These are phyloP conservation scores for Myotis brandtii DNA, from an alignment of 2,113 vertebrate genomes.

Conservation along the genomic window DNA sequence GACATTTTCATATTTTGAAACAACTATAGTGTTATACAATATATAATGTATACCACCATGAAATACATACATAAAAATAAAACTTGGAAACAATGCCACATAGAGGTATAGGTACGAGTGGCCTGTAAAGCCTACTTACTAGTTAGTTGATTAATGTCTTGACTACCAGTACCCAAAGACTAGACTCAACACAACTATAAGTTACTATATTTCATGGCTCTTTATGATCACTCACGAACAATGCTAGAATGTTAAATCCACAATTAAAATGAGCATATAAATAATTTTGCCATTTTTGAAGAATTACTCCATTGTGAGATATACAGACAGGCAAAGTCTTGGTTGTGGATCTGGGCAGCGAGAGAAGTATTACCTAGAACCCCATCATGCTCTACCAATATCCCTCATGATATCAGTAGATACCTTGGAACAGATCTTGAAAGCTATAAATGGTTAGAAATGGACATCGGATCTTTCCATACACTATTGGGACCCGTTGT, in stretches of 20 bases:
- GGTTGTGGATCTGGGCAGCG: background rate
- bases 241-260: background rate
- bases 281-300: background rate
- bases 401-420: background rate
- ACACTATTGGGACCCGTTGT: background rate
- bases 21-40: background rate
- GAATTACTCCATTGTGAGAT: background rate
- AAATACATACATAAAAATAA: background rate
- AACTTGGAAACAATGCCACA: background rate
- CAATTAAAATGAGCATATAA: background rate
- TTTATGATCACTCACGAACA: background rate
- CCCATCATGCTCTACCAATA: background rate
- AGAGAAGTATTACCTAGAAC: background rate
- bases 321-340: background rate
- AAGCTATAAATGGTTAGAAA: background rate
- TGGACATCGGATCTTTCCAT: background rate
- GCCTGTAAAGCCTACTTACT: background rate
- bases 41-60: background rate
- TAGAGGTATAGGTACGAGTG: background rate
- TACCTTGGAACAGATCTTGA: background rate
- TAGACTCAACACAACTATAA: background rate
- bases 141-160: background rate
- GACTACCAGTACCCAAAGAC: background rate
- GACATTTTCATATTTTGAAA: constrained; percentile 27
- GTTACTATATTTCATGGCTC: background rate